These are phyloP conservation scores for Cololabis saira DNA, from an alignment of 2,113 vertebrate species.

Conservation along the genomic window DNA sequence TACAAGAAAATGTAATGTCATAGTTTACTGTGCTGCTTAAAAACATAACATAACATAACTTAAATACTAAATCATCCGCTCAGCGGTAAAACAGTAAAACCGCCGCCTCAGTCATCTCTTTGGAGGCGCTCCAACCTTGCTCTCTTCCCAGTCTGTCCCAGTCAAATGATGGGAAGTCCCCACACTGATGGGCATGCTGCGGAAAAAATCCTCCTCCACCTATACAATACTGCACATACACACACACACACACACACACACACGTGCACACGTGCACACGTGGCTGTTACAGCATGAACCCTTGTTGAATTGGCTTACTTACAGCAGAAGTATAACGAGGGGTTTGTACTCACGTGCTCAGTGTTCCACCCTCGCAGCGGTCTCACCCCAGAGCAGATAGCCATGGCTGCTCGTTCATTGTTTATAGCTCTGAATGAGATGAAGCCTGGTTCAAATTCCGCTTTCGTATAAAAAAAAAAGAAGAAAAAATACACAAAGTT, in stretches of 20 bases:
- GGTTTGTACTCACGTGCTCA: slow-evolving; percentile 24
- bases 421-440: slow-evolving; percentile 46
- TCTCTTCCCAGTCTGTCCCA: neutral
- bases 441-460: slow-evolving; percentile 24
- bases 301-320: neutral
- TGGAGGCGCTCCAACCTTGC: slow-evolving; percentile 20
- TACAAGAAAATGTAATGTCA: neutral
- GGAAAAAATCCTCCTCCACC: slow-evolving; percentile 30
- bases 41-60: no score
- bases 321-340: neutral
- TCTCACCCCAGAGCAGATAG: slow-evolving; percentile 42
- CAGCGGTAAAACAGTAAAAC: slow-evolving; percentile 42
- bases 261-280: no score
- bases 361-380: neutral
- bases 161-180: slow-evolving; percentile 33
- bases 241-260: neutral
- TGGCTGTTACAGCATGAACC: neutral
- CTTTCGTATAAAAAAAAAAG: slow-evolving; percentile 8
- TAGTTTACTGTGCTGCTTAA: neutral
- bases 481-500: neutral
- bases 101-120: slow-evolving; percentile 32
- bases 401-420: slow-evolving; percentile 11
- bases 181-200: slow-evolving; percentile 3
- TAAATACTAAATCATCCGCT: neutral
- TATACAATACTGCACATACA: slow-evolving; percentile 25